A percentile compares a stretch with the other conserved stretches of the same genome.
Conservation (phyloP, 2,888 invertebrate genomes). For the Melinaea marsaeus region DNA sequence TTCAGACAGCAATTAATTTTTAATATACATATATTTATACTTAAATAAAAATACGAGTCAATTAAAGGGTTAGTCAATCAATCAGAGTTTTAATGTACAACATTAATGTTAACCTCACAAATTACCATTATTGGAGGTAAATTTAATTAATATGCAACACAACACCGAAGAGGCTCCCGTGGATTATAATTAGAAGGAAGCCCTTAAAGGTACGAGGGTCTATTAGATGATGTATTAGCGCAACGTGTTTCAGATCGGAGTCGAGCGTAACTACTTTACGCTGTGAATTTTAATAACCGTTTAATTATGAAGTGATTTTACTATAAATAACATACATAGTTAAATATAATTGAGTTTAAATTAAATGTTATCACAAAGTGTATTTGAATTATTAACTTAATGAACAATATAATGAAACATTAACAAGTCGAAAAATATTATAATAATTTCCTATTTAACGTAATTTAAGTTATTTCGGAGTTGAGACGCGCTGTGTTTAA, state of each 20-base stretch:
- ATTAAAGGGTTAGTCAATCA: neutral
- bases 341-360: neutral
- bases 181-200: slow-evolving; percentile 53
- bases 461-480: neutral
- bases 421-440: neutral
- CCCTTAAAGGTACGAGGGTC: slow-evolving; percentile 37
- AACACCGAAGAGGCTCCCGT: slow-evolving; percentile 40
- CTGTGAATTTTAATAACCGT: slow-evolving; percentile 16
- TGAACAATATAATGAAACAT: neutral
- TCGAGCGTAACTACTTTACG: slow-evolving; percentile 15
- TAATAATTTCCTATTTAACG: neutral
- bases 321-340: slow-evolving; percentile 5
- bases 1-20: too few species aligned
- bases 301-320: slow-evolving; percentile 18
- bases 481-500: neutral
- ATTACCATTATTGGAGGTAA: slow-evolving; percentile 44
- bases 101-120: slow-evolving; percentile 19
- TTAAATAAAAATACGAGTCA: too few species aligned
- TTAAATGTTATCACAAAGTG: neutral
- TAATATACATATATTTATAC: too few species aligned
- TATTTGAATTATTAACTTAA: neutral
- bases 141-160: slow-evolving; percentile 52
- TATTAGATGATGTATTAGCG: slow-evolving; percentile 54
- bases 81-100: slow-evolving; percentile 8
- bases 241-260: slow-evolving; percentile 40